Base-by-base conservation (phyloP, 2,888 invertebrate genomes). In the Microctonus brassicae region DNA sequence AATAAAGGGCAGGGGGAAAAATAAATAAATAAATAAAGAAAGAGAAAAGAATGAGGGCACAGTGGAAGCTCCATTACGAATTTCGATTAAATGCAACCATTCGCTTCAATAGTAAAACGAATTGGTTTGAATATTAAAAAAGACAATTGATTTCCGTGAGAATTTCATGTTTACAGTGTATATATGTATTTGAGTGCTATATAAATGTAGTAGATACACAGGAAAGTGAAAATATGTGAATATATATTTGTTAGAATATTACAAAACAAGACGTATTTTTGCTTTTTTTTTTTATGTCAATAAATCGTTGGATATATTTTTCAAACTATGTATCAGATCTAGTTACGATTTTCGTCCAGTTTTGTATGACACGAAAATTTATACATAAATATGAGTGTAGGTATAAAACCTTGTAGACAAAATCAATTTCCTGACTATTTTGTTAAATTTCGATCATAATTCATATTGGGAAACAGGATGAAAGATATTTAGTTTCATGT, bases 111-210 rank as follows among this genome's bases (percentile, higher is more conserved):
- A 39, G 68, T 29, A 36, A 64, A 69, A 73, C 69, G 61, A 62
- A 63, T 70, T 29, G 66, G 26, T 66, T 66, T 66, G 65, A 70
- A 70, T 70, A 66, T 55, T 67, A 69, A 62, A 72, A 65, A 58
- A 58, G 65, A 53, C 52, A 61, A 58, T 52, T 9, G 26, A 60
- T 70, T 52, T 65, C 34, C 52, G 53, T 66, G 53, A 57, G 33
- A 52, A 26, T 20, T 47, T 13, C 17, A 11, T 22, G 53, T 26
- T 47, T 17, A 64, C 47, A 24, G 17, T 26, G 29, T 33, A 52
- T 47, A 29, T 29, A 29, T 29, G n/a, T n/a, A n/a, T n/a, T n/a
- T n/a, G n/a, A n/a, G n/a, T n/a, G n/a, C n/a, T n/a, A n/a, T n/a
- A n/a, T n/a, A n/a, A n/a, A n/a, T n/a, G n/a, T n/a, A n/a, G n/a